Evolutionary conservation across 2,888 invertebrate genomes (phyloP).

Genomic region (Tetropium fuscum): DNA sequence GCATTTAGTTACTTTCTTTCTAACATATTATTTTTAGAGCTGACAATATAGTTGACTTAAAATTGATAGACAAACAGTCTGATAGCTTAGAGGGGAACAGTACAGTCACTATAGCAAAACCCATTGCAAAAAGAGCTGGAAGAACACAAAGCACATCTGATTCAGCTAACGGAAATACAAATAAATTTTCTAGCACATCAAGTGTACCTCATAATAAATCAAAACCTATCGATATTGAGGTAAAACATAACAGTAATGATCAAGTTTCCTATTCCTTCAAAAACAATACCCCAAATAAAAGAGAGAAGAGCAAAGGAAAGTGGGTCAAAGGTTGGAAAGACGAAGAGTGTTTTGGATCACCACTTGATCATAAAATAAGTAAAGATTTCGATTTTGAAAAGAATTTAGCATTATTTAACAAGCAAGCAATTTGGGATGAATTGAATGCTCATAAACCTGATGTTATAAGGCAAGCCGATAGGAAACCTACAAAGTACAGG

Average conservation of each 20-base stretch:
- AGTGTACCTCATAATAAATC: constrained; percentile 58
- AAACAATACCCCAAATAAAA: constrained; percentile 67
- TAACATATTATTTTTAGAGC: constrained; percentile 37
- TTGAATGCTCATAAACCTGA: constrained; percentile 74
- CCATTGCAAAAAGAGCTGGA: constrained; percentile 68
- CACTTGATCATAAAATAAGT: constrained; percentile 72
- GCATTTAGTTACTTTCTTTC: too few species aligned
- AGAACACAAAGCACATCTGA: constrained; percentile 65
- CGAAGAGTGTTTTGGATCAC: constrained; percentile 83
- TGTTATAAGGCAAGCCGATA: constrained; percentile 69
- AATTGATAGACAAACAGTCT: constrained; percentile 77
- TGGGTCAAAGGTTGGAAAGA: constrained; percentile 70
- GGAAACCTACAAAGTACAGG: constrained; percentile 61
- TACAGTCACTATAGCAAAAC: constrained; percentile 69
- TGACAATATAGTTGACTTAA: constrained; percentile 72
- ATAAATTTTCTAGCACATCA: constrained; percentile 59
- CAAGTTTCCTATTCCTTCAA: constrained; percentile 57
- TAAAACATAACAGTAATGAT: constrained; percentile 55
- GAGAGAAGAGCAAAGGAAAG: constrained; percentile 68
- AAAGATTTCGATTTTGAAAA: constrained; percentile 96
- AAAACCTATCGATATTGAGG: constrained; percentile 63
- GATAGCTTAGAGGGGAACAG: constrained; percentile 61
- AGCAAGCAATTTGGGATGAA: constrained; percentile 83
- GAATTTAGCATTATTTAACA: constrained; percentile 92
- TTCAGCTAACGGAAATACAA: constrained; percentile 56